Conservation (phyloP, 2,888 invertebrate genomes). For the Rhagonycha fulva region DNA sequence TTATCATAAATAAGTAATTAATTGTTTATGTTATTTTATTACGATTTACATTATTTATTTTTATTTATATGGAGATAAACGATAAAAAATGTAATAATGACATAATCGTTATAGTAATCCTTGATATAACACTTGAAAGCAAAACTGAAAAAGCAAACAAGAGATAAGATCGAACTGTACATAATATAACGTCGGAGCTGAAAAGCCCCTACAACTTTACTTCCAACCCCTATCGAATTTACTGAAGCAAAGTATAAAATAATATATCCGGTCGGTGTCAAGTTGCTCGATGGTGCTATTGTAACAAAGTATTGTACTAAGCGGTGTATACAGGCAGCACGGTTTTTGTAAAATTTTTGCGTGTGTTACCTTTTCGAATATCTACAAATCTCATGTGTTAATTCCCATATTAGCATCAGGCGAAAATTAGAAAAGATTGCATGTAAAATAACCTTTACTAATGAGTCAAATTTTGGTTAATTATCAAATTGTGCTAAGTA, state of each 20-base stretch:
- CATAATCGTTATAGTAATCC: constrained; percentile 4
- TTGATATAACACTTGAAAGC: constrained; percentile 1
- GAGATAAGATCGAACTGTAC: constrained; percentile 12
- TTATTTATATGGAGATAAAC: not conserved
- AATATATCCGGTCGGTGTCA: constrained; percentile 38
- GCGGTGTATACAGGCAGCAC: constrained; percentile 9
- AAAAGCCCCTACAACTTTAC: constrained; percentile 12
- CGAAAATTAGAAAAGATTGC: constrained; percentile 30
- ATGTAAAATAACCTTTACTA: constrained; percentile 12
- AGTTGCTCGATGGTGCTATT: constrained; percentile 33
- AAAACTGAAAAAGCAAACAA: constrained; percentile 11
- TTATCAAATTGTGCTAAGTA: not conserved
- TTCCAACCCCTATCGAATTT: constrained; percentile 26
- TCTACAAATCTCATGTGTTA: constrained; percentile 37
- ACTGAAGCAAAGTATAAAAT: constrained; percentile 32
- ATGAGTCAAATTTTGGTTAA: not conserved
- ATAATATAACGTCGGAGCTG: constrained; percentile 6
- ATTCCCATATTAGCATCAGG: constrained; percentile 33
- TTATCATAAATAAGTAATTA: not conserved
- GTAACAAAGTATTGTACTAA: constrained; percentile 22
- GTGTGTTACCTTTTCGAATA: constrained; percentile 28
- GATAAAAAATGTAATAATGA: constrained; percentile 7
- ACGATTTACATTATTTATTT: not conserved
- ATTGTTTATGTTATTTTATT: not conserved
- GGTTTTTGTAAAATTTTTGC: constrained; percentile 31